Conservation (phyloP, 2,888 invertebrate species). For the Aleiodes alternator region DNA sequence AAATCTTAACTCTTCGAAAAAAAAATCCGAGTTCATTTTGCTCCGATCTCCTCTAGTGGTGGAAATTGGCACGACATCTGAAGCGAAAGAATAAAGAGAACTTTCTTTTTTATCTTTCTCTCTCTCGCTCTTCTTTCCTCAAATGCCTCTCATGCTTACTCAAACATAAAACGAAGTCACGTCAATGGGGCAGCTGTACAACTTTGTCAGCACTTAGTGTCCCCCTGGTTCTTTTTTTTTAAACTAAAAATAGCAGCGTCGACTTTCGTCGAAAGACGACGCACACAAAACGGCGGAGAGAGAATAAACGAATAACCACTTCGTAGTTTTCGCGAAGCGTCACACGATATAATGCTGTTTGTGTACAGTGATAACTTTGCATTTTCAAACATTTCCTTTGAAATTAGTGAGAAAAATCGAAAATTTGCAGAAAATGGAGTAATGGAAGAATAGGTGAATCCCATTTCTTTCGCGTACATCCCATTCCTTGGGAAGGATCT, state of each 20-base stretch:
- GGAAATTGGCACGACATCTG: conserved; percentile 10
- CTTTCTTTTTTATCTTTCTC: background rate
- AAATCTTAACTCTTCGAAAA: background rate
- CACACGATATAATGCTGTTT: conserved; percentile 1
- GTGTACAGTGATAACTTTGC: background rate
- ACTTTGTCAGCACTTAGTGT: conserved; percentile 49
- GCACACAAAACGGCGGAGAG: background rate
- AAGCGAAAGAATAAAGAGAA: conserved; percentile 31
- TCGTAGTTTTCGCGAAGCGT: conserved; percentile 8
- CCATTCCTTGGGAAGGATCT: no score
- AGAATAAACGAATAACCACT: conserved; percentile 22
- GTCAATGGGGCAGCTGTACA: conserved; percentile 48
- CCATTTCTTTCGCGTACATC: no score
- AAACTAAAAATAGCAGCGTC: conserved; percentile 48
- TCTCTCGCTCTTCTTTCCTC: background rate
- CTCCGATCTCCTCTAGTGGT: background rate
- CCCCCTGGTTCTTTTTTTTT: background rate
- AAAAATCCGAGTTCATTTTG: background rate
- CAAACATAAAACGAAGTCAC: conserved; percentile 42
- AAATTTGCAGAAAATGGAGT: no score
- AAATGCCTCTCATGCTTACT: conserved; percentile 28
- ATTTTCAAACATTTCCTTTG: no score
- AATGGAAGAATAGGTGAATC: no score
- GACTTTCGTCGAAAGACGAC: conserved; percentile 35
- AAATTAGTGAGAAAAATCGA: no score